phyloP scores from a whole-genome alignment of 2,797 vertebrate genomes.

The Orientallactaga sibirica region DNA sequence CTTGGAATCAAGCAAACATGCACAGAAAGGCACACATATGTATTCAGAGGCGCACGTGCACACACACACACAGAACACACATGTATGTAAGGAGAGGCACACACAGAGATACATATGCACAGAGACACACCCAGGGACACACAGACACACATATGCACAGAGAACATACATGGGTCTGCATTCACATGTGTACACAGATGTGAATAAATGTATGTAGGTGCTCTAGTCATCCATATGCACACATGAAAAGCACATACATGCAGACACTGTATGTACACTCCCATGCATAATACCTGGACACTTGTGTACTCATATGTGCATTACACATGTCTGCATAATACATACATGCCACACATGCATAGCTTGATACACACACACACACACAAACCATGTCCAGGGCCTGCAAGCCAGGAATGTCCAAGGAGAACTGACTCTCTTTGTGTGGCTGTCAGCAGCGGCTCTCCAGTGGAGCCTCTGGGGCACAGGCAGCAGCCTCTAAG shows the following conservation, averaged over 20 bases:
- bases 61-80: accelerated
- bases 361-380: background rate
- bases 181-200: background rate
- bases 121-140: background rate
- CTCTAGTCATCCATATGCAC: background rate
- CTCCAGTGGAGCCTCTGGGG: background rate
- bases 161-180: background rate
- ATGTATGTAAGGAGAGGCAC: too few relatives aligned
- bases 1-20: background rate
- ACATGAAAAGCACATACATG: background rate
- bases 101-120: background rate
- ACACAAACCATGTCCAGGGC: background rate
- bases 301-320: background rate
- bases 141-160: background rate
- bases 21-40: background rate
- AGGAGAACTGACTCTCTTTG: background rate
- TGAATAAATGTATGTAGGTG: background rate
- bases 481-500: background rate
- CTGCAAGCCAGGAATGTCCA: background rate
- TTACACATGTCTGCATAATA: background rate
- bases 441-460: background rate
- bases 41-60: background rate
- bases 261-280: background rate
- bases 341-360: background rate
- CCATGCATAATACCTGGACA: background rate